A percentile compares a stretch with the other conserved stretches of the same genome.
Conservation (phyloP, 92 coral and sea anemone species). For the Parazoanthus swiftii region DNA sequence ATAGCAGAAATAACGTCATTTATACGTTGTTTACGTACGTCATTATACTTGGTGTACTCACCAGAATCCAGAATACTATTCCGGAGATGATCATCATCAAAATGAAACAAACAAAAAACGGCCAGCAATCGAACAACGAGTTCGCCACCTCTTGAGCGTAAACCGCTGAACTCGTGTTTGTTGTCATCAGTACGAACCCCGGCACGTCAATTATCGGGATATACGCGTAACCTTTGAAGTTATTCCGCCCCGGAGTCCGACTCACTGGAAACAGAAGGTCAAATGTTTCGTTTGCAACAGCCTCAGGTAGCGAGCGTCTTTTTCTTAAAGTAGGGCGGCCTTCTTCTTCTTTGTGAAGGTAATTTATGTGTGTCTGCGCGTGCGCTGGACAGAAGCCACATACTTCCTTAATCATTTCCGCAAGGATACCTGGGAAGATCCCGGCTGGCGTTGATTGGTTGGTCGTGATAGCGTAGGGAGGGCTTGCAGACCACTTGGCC, state of each 20-base stretch:
- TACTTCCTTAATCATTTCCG: conserved; percentile 7
- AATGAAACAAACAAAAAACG: conserved; percentile 41
- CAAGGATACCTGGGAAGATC: conserved; percentile 21
- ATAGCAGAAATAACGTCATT: no score
- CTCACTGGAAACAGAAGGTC: conserved; percentile 25
- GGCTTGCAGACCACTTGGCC: conserved; percentile 8
- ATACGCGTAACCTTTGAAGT: neutral
- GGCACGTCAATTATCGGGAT: conserved; percentile 46
- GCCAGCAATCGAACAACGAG: conserved; percentile 58
- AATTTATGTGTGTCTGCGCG: neutral
- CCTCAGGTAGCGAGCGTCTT: neutral
- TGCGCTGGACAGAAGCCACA: conserved; percentile 4
- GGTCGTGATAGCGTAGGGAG: neutral
- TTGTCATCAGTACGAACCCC: conserved; percentile 43
- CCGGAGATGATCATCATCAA: conserved; percentile 56
- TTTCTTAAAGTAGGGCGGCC: neutral
- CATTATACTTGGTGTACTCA: conserved; percentile 17
- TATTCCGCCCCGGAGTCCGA: neutral
- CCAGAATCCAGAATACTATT: conserved; percentile 58
- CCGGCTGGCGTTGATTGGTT: conserved; percentile 29
- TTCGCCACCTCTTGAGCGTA: conserved; percentile 52
- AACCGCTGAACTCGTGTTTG: conserved; percentile 38
- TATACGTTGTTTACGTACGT: no score
- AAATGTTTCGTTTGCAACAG: neutral
- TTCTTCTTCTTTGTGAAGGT: neutral